Percentiles rank a stretch among this genome's conserved stretches.
Conservation (phyloP, 2,797 vertebrate species). For the Zalophus californianus region DNA sequence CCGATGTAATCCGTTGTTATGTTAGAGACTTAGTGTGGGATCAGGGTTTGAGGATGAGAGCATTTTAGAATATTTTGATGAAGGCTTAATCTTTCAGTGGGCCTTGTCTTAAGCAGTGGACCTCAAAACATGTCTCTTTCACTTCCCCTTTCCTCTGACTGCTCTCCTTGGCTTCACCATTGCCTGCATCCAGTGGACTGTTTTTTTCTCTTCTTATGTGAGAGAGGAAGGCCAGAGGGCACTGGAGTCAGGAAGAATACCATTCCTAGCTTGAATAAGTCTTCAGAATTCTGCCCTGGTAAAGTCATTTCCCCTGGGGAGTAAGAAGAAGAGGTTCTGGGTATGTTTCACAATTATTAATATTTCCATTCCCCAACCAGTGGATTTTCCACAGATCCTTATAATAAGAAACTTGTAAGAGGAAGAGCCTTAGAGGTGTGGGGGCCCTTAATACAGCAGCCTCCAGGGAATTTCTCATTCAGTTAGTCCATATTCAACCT, state of each 20-base stretch:
- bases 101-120: background rate
- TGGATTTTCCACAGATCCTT: background rate
- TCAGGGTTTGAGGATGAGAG: background rate
- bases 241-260: background rate
- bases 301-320: background rate
- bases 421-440: no score
- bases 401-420: background rate
- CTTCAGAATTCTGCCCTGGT: background rate
- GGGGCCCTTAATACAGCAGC: no score
- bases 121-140: background rate
- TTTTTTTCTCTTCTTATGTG: background rate
- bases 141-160: background rate
- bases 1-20: background rate
- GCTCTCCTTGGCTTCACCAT: background rate
- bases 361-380: background rate
- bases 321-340: no score
- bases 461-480: background rate
- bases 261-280: background rate
- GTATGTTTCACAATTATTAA: background rate
- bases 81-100: background rate
- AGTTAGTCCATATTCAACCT: background rate
- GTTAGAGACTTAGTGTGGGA: background rate
- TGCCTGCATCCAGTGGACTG: no score
- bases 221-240: background rate
- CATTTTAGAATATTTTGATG: background rate